Evolutionary conservation across 2,113 vertebrate genomes (phyloP).

Genomic region (Cyanistes caeruleus): DNA sequence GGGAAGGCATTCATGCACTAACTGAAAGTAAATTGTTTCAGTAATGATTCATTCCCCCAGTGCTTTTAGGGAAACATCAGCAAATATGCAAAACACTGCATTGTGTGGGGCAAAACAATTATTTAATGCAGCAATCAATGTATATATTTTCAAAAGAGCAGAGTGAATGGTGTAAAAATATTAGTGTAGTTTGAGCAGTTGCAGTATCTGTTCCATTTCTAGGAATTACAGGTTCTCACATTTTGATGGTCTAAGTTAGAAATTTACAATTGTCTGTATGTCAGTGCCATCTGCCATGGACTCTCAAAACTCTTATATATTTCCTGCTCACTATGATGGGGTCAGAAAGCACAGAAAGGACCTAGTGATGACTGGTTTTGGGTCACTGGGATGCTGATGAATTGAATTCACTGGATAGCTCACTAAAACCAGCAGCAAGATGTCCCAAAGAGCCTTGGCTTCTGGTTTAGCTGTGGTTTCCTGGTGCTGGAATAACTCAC

Average conservation of each 20-base stretch:
- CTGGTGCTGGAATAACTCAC: background rate
- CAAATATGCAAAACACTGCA: constrained; percentile 84
- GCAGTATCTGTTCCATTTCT: background rate
- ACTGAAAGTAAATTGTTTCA: constrained; percentile 89
- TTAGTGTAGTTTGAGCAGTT: background rate
- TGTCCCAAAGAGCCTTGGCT: background rate
- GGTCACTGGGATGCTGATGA: background rate
- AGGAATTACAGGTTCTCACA: constrained; percentile 13
- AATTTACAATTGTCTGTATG: background rate
- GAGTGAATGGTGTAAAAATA: background rate
- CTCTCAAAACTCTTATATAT: background rate
- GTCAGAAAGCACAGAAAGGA: background rate
- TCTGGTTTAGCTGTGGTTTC: background rate
- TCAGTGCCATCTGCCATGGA: background rate
- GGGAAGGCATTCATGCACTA: constrained; percentile 87
- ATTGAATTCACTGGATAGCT: background rate
- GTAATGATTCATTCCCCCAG: constrained; percentile 87
- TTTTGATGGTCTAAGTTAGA: background rate
- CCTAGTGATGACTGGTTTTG: background rate
- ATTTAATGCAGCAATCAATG: constrained; percentile 52
- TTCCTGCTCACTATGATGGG: background rate
- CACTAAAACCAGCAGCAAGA: background rate
- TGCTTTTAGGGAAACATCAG: constrained; percentile 81
- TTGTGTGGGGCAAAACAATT: constrained; percentile 67
- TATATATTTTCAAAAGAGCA: constrained; percentile 50